phyloP scores from a whole-genome alignment of 2,888 invertebrate species.

The Myopa testacea region DNA sequence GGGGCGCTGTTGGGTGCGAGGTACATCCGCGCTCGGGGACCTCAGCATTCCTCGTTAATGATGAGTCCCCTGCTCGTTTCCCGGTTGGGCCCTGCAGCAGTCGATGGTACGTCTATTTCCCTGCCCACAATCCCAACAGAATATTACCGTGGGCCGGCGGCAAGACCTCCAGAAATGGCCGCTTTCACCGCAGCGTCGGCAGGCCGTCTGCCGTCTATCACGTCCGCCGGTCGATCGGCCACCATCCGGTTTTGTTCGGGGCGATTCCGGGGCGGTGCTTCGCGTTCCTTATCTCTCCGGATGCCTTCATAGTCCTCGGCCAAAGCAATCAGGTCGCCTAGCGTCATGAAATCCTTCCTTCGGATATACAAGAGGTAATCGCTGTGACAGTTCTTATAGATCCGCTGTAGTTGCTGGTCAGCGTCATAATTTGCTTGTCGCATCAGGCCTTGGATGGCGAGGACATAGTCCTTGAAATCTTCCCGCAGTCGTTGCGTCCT shows the following conservation, averaged over 20 bases:
- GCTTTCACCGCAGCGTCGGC: not conserved
- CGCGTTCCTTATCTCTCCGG: not conserved
- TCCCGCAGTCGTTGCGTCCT: not conserved
- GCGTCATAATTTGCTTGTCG: not conserved
- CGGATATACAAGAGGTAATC: conserved; percentile 23
- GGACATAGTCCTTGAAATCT: conserved; percentile 1
- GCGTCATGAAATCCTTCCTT: conserved; percentile 6
- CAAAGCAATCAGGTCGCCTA: conserved; percentile 1
- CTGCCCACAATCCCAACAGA: conserved; percentile 1
- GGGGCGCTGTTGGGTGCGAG: conserved; percentile 3
- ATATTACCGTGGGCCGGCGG: not conserved
- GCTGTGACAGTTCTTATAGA: not conserved
- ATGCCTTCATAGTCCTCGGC: conserved; percentile 7
- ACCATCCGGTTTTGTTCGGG: not conserved
- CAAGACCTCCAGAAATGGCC: not conserved
- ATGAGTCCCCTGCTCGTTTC: not conserved
- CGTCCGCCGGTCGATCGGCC: not conserved
- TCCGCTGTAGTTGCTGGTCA: conserved; percentile 6
- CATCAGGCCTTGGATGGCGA: conserved; percentile 13
- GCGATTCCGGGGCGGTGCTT: not conserved
- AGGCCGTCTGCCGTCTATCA: not conserved
- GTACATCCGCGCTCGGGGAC: not conserved
- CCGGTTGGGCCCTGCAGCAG: not conserved
- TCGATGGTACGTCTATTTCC: not conserved
- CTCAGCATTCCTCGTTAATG: not conserved